Evolutionary conservation across 2,113 vertebrate genomes (phyloP).

Genomic region (Erpornis zantholeuca): DNA sequence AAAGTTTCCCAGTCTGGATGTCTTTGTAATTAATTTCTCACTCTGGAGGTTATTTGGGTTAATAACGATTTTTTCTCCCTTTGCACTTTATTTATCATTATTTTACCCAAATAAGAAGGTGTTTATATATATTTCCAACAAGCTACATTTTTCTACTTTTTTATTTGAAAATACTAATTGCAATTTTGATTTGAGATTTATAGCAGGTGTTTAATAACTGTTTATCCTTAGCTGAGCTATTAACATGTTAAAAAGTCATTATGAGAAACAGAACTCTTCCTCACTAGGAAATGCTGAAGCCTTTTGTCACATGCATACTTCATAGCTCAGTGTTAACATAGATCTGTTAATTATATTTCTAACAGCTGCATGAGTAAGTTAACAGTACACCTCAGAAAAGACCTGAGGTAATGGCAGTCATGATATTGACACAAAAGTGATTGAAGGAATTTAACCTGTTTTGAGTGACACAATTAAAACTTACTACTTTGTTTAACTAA

Average conservation of each 20-base stretch:
- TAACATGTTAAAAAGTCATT: background rate
- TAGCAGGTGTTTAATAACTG: background rate
- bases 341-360: background rate
- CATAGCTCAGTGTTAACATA: background rate
- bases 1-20: background rate
- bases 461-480: background rate
- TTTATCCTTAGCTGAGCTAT: background rate
- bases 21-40: background rate
- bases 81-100: background rate
- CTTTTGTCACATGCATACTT: background rate
- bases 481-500: background rate
- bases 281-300: background rate
- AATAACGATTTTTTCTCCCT: background rate
- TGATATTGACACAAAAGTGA: background rate
- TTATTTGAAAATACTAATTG: background rate
- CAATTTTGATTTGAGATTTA: background rate
- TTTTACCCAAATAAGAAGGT: background rate
- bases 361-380: background rate
- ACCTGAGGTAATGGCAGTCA: background rate
- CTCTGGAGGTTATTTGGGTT: background rate
- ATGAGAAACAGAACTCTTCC: background rate
- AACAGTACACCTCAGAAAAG: background rate
- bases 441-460: background rate
- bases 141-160: background rate
- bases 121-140: background rate